Evolutionary conservation across 92 coral and sea anemone genomes (phyloP).

Genomic region (Porites evermanni): DNA sequence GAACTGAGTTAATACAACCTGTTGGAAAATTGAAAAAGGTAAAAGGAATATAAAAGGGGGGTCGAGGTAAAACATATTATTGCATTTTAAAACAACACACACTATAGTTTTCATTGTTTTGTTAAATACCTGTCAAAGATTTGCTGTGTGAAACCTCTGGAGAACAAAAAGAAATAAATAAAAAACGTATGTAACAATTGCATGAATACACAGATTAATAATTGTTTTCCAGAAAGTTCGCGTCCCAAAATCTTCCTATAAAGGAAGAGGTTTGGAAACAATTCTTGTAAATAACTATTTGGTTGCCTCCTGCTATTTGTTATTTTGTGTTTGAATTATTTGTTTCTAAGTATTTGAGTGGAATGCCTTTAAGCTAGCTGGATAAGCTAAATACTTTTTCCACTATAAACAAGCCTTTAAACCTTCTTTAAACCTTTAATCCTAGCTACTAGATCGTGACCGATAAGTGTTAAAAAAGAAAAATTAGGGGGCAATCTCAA

Average conservation of each 20-base stretch:
- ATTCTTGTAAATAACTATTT: too few species aligned
- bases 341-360: too few species aligned
- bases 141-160: constrained; percentile 11
- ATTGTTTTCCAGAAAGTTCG: background rate
- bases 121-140: constrained; percentile 25
- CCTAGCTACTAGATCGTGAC: too few species aligned
- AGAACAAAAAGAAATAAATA: background rate
- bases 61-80: background rate
- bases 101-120: background rate
- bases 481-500: too few species aligned
- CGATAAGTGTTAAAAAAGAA: too few species aligned
- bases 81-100: background rate
- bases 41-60: background rate
- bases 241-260: background rate
- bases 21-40: background rate
- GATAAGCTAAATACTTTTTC: too few species aligned
- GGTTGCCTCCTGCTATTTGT: too few species aligned
- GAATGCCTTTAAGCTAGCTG: too few species aligned
- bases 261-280: too few species aligned
- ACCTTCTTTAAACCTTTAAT: too few species aligned
- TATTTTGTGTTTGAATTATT: too few species aligned
- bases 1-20: constrained; percentile 47
- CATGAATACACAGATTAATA: background rate
- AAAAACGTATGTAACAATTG: background rate
- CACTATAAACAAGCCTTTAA: too few species aligned